phyloP scores from a whole-genome alignment of 2,113 vertebrate genomes.

The Lota lota region DNA sequence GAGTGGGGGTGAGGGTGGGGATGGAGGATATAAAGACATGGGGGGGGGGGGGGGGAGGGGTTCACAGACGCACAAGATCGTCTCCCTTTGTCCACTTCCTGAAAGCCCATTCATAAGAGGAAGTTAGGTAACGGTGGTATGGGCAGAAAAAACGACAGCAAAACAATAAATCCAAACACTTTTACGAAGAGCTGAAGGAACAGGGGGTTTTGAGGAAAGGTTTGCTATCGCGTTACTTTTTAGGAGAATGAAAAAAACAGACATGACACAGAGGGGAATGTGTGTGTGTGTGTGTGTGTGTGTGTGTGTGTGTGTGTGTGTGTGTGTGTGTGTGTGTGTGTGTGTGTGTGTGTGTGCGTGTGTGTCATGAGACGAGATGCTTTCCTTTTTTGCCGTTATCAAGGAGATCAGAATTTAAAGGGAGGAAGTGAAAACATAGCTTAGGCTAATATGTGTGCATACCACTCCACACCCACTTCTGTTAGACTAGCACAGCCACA shows the following conservation, averaged over 20 bases:
- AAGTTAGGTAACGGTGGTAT: conserved; percentile 14
- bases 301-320: conserved; percentile 2
- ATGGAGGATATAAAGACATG: no score
- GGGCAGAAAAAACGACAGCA: background rate
- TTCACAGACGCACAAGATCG: background rate
- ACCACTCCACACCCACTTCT: no score
- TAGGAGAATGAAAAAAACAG: background rate
- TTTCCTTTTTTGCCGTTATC: background rate
- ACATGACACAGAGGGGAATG: background rate
- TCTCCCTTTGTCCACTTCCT: background rate
- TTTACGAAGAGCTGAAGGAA: conserved; percentile 28
- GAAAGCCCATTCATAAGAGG: conserved; percentile 25
- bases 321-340: background rate
- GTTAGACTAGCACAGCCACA: no score
- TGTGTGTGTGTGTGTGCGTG: background rate
- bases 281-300: conserved; percentile 1
- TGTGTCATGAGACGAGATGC: background rate
- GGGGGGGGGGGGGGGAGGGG: background rate
- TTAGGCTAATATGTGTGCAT: no score
- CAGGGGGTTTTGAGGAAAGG: conserved; percentile 22
- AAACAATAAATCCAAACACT: conserved; percentile 8
- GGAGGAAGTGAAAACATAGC: background rate
- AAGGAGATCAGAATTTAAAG: background rate
- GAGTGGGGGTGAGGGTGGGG: background rate
- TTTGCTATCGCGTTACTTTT: conserved; percentile 38